Evolutionary conservation across 2,113 vertebrate genomes (phyloP), one percentile per base, ranked within the genome.

Genomic region (Neoarius graeffei): DNA sequence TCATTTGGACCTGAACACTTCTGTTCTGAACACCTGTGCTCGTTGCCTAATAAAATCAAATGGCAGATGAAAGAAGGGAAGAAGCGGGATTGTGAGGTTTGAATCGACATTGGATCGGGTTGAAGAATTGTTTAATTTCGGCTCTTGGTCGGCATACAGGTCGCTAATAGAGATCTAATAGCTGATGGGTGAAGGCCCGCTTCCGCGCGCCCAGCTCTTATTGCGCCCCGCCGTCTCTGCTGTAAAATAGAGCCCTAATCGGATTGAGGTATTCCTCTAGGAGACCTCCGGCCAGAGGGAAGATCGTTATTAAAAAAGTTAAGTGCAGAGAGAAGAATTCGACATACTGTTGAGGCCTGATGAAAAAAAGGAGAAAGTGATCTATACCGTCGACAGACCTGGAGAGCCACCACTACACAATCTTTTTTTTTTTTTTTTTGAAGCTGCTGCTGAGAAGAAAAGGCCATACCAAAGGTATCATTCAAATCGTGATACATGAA

Each of bases 151-250:
- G 90, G 90, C 95, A 93, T 95, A 92, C 94, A 92, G 97, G 97
- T 96, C 97, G 98, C 98, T 99, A 98, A 99, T 99, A 98, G 98
- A 97, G 97, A 96, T 97, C 97, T 99, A 99, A 99, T 99, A 99
- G 84, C 84, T 85, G 98, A 99, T 97, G 98, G 97, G 96, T 94
- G 95, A 96, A 97, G 97, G 95, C 96, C 96, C 96, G 97, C 98
- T 98, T 98, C 97, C 97, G 96, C 95, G 96, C 96, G 96, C 96
- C 95, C 96, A 96, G 94, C 96, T 96, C 94, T 99, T 99, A 99
- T 99, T 99, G 98, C 97, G 97, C 96, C 96, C 97, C 94, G 96
- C 96, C 97, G 97, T 97, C 97, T 97, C 97, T 97, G 97, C 97
- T 98, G 97, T 97, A 97, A 97, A 98, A 98, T 97, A 98, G 97